Conservation (phyloP, 1,140 invertebrate species). For the Drosophila pallidifrons region DNA sequence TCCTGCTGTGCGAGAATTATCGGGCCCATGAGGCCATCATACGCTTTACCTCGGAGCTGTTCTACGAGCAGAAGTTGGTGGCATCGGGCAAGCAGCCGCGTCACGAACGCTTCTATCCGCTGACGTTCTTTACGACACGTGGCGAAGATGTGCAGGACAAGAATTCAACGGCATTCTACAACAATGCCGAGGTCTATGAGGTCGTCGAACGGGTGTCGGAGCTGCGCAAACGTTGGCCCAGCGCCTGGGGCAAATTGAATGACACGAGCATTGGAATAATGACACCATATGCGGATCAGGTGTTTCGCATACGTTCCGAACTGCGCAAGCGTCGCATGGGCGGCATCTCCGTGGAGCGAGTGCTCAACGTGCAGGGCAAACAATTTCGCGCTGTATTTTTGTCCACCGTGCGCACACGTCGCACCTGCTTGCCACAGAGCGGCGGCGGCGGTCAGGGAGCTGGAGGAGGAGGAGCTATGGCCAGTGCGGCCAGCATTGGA, state of each 20-base stretch:
- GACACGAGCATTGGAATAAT: slow-evolving; percentile 94
- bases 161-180: slow-evolving; percentile 94
- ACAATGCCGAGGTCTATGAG: slow-evolving; percentile 93
- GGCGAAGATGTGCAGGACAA: slow-evolving; percentile 92
- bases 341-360: slow-evolving; percentile 93
- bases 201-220: slow-evolving; percentile 90
- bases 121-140: slow-evolving; percentile 93
- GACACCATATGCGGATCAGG: slow-evolving; percentile 94
- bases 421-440: slow-evolving; percentile 87
- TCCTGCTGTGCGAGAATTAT: slow-evolving; percentile 94
- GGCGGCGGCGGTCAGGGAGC: slow-evolving; percentile 57
- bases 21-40: slow-evolving; percentile 94
- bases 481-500: slow-evolving; percentile 74
- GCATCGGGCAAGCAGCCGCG: slow-evolving; percentile 89
- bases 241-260: slow-evolving; percentile 90
- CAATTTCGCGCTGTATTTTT: slow-evolving; percentile 95
- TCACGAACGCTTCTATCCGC: slow-evolving; percentile 90
- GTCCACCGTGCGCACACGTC: slow-evolving; percentile 92
- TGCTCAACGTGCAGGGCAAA: slow-evolving; percentile 95
- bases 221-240: slow-evolving; percentile 90
- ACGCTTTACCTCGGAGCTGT: slow-evolving; percentile 92
- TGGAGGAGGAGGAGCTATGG: slow-evolving; percentile 20
- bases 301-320: slow-evolving; percentile 91
- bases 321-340: slow-evolving; percentile 90
- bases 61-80: slow-evolving; percentile 92